Evolutionary conservation across 2,797 vertebrate genomes (phyloP), one percentile per base, ranked within the genome.

Genomic region (Masticophis lateralis): DNA sequence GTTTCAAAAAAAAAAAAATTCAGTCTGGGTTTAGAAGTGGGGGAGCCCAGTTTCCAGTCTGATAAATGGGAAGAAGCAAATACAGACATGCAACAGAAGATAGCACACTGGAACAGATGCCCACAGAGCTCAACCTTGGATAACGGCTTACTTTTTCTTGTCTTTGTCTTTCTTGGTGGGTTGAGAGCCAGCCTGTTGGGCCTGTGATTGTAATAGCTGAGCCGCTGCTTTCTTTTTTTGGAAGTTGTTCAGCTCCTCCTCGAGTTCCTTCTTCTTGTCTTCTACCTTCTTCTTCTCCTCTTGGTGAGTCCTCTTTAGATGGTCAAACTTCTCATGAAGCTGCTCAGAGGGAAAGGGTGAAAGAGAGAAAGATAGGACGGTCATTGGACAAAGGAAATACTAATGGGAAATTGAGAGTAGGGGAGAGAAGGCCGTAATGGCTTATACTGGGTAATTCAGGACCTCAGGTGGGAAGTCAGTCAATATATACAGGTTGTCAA

Each of bases 151-250:
- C 98, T 98, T 98, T 98, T 98, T 98, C 97, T 98, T 98, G 97
- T 98, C 98, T 96, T 98, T 98, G 97, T 98, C 98, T 96, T 98
- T 98, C 98, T 98, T 98, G 96, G 98, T 98, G 95, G 98, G 98
- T 94, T 98, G 98, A 94, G 98, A 97, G 91, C 98, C 97, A 92
- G 98, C 97, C 96, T 98, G 98, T 96, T 98, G 98, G 90, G 98
- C 97, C 96, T 98, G 98, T 14, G 98, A 98, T 94, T 98, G 98
- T 11, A 98, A 97, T 25, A 98, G 95, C 95, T 98, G 98, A 69
- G 98, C 97, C 0, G 98, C 98, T 1, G 98, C 97, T 87, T 98
- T 98, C 95, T 98, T 98, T 97, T 98, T 98, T 32, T 98, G 98
- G 92, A 98, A 98, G 89, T 95, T 98, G 96, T 92, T 97, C 95